A percentile compares a stretch with the other conserved stretches of the same genome.
phyloP scores from a whole-genome alignment of 2,797 vertebrate genomes.

The Numenius phaeopus region DNA sequence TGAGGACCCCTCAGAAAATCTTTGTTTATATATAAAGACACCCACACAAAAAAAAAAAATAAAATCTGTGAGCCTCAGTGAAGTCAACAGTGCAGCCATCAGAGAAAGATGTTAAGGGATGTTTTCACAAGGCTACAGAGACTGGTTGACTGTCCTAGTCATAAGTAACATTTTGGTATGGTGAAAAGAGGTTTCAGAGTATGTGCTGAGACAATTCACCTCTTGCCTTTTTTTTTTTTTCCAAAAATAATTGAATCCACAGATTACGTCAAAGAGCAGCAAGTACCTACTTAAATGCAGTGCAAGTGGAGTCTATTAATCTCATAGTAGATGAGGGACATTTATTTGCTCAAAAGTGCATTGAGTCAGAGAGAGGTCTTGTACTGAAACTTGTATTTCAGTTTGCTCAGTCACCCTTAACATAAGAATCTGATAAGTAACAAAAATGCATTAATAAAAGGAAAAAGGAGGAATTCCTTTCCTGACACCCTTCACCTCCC shows the following conservation, averaged over 20 bases:
- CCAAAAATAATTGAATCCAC: neutral
- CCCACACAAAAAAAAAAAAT: neutral
- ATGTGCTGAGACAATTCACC: neutral
- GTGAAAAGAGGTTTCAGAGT: neutral
- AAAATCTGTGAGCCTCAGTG: neutral
- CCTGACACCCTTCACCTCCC: fast-evolving
- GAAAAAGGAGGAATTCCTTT: neutral
- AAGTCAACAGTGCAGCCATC: neutral
- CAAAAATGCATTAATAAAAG: neutral
- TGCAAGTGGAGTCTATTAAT: neutral
- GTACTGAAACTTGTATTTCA: neutral
- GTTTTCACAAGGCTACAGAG: neutral
- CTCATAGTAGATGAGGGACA: neutral
- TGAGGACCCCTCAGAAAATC: neutral
- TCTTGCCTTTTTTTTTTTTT: neutral
- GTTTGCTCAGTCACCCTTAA: neutral
- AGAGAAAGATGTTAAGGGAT: neutral
- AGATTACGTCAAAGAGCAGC: neutral
- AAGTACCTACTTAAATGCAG: neutral
- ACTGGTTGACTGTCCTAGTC: neutral
- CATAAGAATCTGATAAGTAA: neutral
- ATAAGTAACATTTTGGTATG: neutral
- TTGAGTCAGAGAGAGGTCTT: neutral
- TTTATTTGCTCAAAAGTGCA: neutral
- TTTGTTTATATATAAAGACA: neutral